Conservation (phyloP, 1,140 invertebrate genomes). For the Pygmarrhopalites habei region DNA sequence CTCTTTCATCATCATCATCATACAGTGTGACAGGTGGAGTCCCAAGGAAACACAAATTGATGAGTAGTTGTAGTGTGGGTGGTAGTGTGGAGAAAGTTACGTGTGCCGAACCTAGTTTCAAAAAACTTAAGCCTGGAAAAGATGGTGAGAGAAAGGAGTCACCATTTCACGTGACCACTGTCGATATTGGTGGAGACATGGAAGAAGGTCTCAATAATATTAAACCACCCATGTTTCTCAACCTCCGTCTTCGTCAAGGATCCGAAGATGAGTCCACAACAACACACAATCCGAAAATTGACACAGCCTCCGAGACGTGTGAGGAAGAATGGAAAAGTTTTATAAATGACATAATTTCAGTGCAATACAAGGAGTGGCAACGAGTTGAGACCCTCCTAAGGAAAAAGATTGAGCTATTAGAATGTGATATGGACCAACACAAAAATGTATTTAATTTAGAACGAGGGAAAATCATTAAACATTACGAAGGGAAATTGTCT, state of each 20-base stretch:
- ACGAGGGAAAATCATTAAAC: slow-evolving; percentile 22
- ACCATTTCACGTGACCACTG: neutral
- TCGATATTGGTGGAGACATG: neutral
- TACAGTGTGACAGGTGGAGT: no score
- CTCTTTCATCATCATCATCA: no score
- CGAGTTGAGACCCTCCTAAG: slow-evolving; percentile 31
- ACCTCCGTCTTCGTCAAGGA: neutral
- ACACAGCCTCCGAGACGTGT: slow-evolving; percentile 7
- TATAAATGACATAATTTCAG: slow-evolving; percentile 19
- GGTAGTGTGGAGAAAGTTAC: neutral
- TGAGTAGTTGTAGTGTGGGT: neutral
- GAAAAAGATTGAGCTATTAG: slow-evolving; percentile 38
- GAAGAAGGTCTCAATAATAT: no score
- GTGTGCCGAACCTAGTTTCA: slow-evolving; percentile 1
- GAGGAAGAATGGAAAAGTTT: slow-evolving; percentile 17
- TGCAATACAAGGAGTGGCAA: slow-evolving; percentile 30
- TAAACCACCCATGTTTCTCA: no score
- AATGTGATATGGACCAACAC: slow-evolving; percentile 37
- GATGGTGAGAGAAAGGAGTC: neutral
- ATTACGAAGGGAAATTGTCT: slow-evolving; percentile 58
- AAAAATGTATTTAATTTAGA: slow-evolving; percentile 3
- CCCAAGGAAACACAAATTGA: slow-evolving; percentile 19
- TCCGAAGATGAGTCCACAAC: slow-evolving; percentile 1
- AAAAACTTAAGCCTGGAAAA: slow-evolving; percentile 14
- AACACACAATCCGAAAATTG: no score